Conservation (phyloP, 2,113 vertebrate species). For the Atractosteus spatula region DNA sequence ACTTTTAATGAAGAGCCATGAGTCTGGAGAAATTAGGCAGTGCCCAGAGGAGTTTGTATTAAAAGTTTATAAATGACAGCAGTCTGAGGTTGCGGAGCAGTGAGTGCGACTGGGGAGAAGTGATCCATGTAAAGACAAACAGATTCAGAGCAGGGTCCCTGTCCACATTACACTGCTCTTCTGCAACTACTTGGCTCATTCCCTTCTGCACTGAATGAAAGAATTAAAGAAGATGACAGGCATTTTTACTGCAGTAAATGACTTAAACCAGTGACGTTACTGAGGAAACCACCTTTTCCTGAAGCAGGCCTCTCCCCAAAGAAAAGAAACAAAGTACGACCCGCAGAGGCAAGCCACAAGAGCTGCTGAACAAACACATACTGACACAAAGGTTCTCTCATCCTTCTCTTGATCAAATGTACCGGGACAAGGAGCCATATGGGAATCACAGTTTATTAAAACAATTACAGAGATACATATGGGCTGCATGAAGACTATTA, state of each 20-base stretch:
- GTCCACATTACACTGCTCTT: too few relatives aligned
- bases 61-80: constrained; percentile 69
- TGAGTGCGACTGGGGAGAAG: constrained; percentile 41
- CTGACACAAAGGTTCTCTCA: constrained; percentile 57
- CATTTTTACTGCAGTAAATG: not conserved
- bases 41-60: constrained; percentile 59
- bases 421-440: constrained; percentile 69
- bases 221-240: too few relatives aligned
- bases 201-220: too few relatives aligned
- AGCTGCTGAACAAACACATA: constrained; percentile 62
- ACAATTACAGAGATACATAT: constrained; percentile 58
- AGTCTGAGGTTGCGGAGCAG: constrained; percentile 46
- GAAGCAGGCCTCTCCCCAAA: not conserved
- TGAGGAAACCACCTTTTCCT: not conserved
- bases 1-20: constrained; percentile 86
- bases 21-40: constrained; percentile 66
- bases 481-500: constrained; percentile 35
- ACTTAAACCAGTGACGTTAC: not conserved
- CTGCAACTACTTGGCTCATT: too few relatives aligned
- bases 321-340: not conserved
- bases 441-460: constrained; percentile 70
- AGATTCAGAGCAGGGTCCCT: too few relatives aligned
- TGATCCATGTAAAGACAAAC: not conserved
- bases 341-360: constrained; percentile 41
- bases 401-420: constrained; percentile 62